Evolutionary conservation across 2,888 invertebrate species (phyloP).

Genomic region (Loripinus fragilis): DNA sequence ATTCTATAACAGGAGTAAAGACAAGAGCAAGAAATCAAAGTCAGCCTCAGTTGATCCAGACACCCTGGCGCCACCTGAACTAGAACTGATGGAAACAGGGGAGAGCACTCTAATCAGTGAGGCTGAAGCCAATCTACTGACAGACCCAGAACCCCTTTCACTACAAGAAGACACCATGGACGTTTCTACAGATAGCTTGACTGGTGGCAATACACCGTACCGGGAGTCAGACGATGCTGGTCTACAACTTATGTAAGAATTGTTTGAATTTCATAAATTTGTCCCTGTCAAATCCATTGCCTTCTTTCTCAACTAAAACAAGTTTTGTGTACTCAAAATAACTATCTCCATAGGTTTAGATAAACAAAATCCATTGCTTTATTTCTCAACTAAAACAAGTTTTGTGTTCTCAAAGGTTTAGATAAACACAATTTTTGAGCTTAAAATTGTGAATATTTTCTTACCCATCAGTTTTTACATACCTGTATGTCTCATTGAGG

Average conservation of each 20-base stretch:
- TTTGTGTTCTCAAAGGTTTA: too few species aligned
- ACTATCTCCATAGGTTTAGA: too few species aligned
- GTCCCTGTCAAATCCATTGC: too few species aligned
- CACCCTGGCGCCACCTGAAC: constrained; percentile 33
- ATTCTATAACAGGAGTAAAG: constrained; percentile 43
- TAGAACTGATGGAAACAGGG: constrained; percentile 56
- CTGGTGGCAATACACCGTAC: not conserved
- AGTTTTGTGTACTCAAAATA: too few species aligned
- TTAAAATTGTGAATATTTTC: too few species aligned
- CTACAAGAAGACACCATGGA: constrained; percentile 50
- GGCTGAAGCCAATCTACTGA: constrained; percentile 34
- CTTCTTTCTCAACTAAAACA: too few species aligned
- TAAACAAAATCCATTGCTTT: too few species aligned
- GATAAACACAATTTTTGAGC: too few species aligned
- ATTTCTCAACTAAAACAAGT: too few species aligned
- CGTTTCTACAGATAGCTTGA: constrained; percentile 9
- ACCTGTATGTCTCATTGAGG: too few species aligned
- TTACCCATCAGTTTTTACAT: too few species aligned
- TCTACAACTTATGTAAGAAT: constrained; percentile 2
- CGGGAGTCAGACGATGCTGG: constrained; percentile 3
- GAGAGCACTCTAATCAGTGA: constrained; percentile 40
- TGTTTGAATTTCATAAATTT: too few species aligned
- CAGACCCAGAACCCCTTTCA: constrained; percentile 50
- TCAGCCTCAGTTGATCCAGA: constrained; percentile 36
- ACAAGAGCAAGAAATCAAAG: constrained; percentile 40